These are phyloP conservation scores for Tortricodes alternella DNA, from an alignment of 2,888 invertebrate genomes.

Conservation along the genomic window DNA sequence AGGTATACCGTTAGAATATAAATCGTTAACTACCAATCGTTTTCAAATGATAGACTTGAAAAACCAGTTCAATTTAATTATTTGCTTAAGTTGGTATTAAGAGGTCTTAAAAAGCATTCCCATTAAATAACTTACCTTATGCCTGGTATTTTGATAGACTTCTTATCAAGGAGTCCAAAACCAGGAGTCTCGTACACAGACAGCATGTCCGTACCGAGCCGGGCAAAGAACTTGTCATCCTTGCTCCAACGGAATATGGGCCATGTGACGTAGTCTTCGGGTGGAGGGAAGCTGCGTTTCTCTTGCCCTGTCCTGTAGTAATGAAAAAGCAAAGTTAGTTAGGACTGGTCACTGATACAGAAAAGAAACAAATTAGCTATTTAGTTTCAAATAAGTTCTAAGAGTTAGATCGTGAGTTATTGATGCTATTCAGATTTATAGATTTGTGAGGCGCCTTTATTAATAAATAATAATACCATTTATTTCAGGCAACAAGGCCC, in stretches of 20 bases:
- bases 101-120: too few relatives aligned
- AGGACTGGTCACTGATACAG: neutral
- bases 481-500: too few relatives aligned
- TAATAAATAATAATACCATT: too few relatives aligned
- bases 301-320: conserved; percentile 91
- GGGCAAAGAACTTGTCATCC: conserved; percentile 97
- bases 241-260: conserved; percentile 99
- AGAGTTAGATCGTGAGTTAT: too few relatives aligned
- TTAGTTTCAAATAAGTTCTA: too few relatives aligned
- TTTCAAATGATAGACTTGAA: too few relatives aligned
- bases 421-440: too few relatives aligned
- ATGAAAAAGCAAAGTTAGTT: neutral
- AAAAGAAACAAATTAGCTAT: too few relatives aligned
- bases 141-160: conserved; percentile 94
- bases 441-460: too few relatives aligned
- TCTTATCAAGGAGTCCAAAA: conserved; percentile 96
- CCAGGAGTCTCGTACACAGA: conserved; percentile 98
- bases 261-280: conserved; percentile 92
- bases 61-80: too few relatives aligned
- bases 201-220: conserved; percentile 91
- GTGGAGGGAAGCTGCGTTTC: conserved; percentile 94
- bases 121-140: conserved; percentile 76
- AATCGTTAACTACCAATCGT: too few relatives aligned
- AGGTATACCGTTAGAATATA: neutral
- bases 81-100: too few relatives aligned